These are phyloP conservation scores for Euura lappo DNA, from an alignment of 1,140 invertebrate genomes.

Conservation along the genomic window DNA sequence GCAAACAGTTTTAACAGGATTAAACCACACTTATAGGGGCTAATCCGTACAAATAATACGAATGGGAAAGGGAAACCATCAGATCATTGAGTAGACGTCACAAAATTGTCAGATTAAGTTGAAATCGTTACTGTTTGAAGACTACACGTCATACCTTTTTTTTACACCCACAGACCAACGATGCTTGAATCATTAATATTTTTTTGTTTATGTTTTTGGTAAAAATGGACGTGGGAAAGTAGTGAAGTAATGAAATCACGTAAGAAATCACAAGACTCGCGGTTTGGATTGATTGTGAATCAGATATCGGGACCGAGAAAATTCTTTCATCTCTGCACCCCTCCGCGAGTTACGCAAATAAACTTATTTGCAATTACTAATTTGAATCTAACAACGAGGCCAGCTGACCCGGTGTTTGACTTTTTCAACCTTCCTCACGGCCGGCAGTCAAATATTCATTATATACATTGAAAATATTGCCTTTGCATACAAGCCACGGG, in stretches of 20 bases:
- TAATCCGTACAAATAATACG: constrained; percentile 53
- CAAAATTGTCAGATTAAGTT: constrained; percentile 10
- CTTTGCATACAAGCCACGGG: constrained; percentile 30
- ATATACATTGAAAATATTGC: constrained; percentile 50
- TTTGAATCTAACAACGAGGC: not conserved
- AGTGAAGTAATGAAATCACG: too few relatives aligned
- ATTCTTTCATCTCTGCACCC: too few relatives aligned
- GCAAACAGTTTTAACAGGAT: constrained; percentile 61
- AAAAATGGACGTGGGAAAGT: too few relatives aligned
- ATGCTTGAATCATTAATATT: too few relatives aligned
- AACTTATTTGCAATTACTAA: not conserved
- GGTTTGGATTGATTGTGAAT: too few relatives aligned
- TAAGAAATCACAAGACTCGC: too few relatives aligned
- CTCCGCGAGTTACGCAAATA: too few relatives aligned
- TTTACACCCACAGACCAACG: too few relatives aligned
- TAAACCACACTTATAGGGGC: constrained; percentile 52
- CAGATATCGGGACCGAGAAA: too few relatives aligned
- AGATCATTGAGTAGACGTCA: constrained; percentile 45
- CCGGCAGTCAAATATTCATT: constrained; percentile 33
- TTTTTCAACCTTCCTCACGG: not conserved
- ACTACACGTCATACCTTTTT: too few relatives aligned
- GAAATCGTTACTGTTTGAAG: too few relatives aligned
- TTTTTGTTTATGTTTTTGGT: too few relatives aligned
- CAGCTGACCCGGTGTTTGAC: constrained; percentile 7
- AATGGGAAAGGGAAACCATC: constrained; percentile 36